These are phyloP conservation scores for Lottia gigantea DNA, from an alignment of 2,888 invertebrate genomes.

Conservation along the genomic window DNA sequence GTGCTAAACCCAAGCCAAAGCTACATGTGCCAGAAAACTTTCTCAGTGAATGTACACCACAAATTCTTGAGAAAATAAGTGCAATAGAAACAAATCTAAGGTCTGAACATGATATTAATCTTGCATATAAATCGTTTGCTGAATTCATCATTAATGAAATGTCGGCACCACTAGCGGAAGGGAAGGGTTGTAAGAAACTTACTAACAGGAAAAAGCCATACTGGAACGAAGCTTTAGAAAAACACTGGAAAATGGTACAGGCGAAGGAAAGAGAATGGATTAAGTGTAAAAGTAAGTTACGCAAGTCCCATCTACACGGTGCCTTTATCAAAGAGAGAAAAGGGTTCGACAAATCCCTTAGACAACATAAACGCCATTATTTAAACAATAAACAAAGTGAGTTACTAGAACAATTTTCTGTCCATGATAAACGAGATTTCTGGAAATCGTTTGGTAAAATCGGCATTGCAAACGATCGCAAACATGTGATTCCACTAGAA, in stretches of 20 bases:
- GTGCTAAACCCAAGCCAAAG: too few relatives aligned
- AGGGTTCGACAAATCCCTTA: conserved; percentile 17
- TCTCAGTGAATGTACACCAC: too few relatives aligned
- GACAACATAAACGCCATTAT: conserved; percentile 18
- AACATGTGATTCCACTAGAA: conserved; percentile 16
- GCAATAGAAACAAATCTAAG: too few relatives aligned
- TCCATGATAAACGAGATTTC: conserved; percentile 17
- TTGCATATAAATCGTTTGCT: too few relatives aligned
- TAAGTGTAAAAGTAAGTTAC: too few relatives aligned
- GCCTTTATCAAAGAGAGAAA: conserved; percentile 9
- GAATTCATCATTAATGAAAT: too few relatives aligned
- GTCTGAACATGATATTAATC: too few relatives aligned
- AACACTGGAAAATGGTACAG: not conserved
- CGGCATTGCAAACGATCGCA: conserved; percentile 19
- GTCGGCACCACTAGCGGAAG: too few relatives aligned
- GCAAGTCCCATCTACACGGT: not conserved
- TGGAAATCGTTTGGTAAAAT: conserved; percentile 26
- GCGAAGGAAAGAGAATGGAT: not conserved
- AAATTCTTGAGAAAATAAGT: too few relatives aligned
- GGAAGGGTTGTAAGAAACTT: too few relatives aligned
- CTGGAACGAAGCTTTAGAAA: conserved; percentile 10
- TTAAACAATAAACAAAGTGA: conserved; percentile 15
- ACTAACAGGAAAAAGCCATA: conserved; percentile 6
- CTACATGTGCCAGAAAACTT: too few relatives aligned
- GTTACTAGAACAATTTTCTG: conserved; percentile 14